A percentile compares a stretch with the other conserved stretches of the same genome.
These are phyloP conservation scores for Smittia aterrima DNA, from an alignment of 2,888 invertebrate species.

Conservation along the genomic window DNA sequence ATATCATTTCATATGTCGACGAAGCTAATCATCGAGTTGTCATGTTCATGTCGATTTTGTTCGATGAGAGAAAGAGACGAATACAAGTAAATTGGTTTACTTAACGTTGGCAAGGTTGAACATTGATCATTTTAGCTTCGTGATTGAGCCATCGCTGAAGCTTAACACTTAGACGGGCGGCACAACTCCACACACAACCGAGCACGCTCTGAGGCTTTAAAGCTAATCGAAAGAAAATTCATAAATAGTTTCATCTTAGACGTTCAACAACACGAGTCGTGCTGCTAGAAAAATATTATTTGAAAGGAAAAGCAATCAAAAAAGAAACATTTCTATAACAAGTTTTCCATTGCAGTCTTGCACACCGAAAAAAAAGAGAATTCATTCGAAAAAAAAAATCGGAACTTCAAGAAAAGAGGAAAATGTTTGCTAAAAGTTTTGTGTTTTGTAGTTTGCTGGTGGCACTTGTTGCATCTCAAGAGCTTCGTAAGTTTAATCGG, in stretches of 20 bases:
- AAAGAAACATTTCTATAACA: not conserved
- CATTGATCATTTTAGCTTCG: not conserved
- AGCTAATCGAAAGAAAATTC: constrained; percentile 37
- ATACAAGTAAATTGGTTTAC: not conserved
- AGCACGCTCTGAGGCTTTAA: constrained; percentile 14
- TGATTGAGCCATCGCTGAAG: constrained; percentile 22
- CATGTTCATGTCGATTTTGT: not conserved
- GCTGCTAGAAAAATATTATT: not conserved
- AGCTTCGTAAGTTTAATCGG: constrained; percentile 33
- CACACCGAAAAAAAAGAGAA: not conserved
- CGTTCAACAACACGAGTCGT: not conserved
- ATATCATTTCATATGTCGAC: no score
- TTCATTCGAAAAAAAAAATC: not conserved
- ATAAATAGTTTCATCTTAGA: constrained; percentile 24
- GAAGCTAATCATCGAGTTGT: no score
- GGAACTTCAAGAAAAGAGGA: not conserved
- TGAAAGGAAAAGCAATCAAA: not conserved
- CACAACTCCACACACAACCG: not conserved
- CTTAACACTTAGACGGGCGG: not conserved
- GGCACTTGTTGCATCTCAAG: constrained; percentile 20
- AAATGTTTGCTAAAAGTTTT: constrained; percentile 24
- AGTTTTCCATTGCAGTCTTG: not conserved
- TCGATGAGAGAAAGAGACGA: constrained; percentile 1
- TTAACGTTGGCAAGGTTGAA: constrained; percentile 25
- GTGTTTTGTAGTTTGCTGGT: constrained; percentile 27